Conservation (phyloP, 2,113 vertebrate species). For the Semnornis frantzii region DNA sequence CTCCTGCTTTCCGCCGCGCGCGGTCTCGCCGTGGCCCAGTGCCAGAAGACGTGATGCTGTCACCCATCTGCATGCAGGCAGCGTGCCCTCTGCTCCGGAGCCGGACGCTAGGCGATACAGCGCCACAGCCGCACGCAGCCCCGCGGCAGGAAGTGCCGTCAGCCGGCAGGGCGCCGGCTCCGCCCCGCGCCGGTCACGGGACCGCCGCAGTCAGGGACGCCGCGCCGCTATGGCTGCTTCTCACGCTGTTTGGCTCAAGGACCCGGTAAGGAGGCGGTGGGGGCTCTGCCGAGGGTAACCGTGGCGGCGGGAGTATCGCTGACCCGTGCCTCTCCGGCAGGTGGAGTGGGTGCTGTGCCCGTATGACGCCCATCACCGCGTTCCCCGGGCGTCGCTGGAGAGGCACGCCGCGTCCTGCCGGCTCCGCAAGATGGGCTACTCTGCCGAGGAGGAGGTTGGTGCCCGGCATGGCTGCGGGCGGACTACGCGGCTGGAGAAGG, state of each 20-base stretch:
- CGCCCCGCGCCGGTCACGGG: not conserved
- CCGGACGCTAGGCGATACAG: not conserved
- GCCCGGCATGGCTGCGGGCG: not conserved
- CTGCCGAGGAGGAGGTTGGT: conserved; percentile 84
- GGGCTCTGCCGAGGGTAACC: too few relatives aligned
- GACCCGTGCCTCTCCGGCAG: conserved; percentile 24
- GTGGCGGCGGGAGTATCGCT: not conserved
- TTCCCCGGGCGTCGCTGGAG: conserved; percentile 82
- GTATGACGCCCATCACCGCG: conserved; percentile 82
- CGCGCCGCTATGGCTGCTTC: rapidly evolving
- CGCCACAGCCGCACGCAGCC: too few relatives aligned
- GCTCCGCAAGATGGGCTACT: conserved; percentile 83
- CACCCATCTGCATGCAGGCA: not conserved
- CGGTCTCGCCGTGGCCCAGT: not conserved
- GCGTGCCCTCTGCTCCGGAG: too few relatives aligned
- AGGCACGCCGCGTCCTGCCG: conserved; percentile 83
- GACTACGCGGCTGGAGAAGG: not conserved
- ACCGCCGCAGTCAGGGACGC: rapidly evolving
- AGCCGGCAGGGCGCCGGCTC: not conserved
- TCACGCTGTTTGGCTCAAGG: not conserved
- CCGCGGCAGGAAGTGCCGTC: not conserved
- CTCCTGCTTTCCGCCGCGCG: not conserved
- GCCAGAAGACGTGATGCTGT: too few relatives aligned
- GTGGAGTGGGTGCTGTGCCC: conserved; percentile 82
- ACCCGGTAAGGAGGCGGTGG: not conserved